Percentiles rank a stretch among this genome's conserved stretches.
These are phyloP conservation scores for Hesperia comma DNA, from an alignment of 2,888 invertebrate genomes.

Conservation along the genomic window DNA sequence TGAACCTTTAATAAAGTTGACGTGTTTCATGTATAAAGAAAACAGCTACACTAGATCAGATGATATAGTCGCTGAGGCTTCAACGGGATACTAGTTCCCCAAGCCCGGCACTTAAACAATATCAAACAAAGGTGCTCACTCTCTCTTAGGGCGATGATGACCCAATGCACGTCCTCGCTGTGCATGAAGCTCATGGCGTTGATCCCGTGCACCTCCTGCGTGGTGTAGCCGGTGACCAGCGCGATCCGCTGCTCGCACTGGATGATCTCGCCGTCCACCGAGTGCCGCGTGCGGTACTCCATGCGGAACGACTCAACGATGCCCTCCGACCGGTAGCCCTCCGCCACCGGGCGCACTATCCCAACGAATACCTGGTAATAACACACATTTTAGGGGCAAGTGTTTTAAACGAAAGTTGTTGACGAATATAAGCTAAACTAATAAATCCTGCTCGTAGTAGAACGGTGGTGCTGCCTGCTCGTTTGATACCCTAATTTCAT, in stretches of 20 bases:
- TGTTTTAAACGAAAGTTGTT: too few relatives aligned
- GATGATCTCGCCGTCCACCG: conserved; percentile 93
- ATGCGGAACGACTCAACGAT: conserved; percentile 80
- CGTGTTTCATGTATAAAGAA: too few relatives aligned
- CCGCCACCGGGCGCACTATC: conserved; percentile 86
- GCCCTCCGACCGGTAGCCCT: conserved; percentile 81
- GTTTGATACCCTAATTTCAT: too few relatives aligned
- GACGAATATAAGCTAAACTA: too few relatives aligned
- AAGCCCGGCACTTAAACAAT: too few relatives aligned
- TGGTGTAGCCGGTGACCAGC: conserved; percentile 94
- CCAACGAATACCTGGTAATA: conserved; percentile 83
- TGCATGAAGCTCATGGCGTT: conserved; percentile 96
- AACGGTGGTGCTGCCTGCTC: too few relatives aligned
- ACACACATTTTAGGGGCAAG: background rate
- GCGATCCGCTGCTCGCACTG: conserved; percentile 95
- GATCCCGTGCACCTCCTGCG: conserved; percentile 92
- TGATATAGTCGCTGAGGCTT: too few relatives aligned
- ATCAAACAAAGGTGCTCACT: conserved; percentile 82
- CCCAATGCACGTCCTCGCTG: conserved; percentile 93
- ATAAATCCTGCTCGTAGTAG: too few relatives aligned
- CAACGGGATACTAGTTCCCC: too few relatives aligned
- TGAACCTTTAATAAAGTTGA: too few relatives aligned
- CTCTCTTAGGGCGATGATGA: conserved; percentile 92
- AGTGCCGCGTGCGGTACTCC: conserved; percentile 94
- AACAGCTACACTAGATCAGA: too few relatives aligned